Percentiles rank a stretch among this genome's conserved stretches.
These are phyloP conservation scores for Synanthedon andrenaeformis DNA, from an alignment of 2,888 invertebrate genomes.

Conservation along the genomic window DNA sequence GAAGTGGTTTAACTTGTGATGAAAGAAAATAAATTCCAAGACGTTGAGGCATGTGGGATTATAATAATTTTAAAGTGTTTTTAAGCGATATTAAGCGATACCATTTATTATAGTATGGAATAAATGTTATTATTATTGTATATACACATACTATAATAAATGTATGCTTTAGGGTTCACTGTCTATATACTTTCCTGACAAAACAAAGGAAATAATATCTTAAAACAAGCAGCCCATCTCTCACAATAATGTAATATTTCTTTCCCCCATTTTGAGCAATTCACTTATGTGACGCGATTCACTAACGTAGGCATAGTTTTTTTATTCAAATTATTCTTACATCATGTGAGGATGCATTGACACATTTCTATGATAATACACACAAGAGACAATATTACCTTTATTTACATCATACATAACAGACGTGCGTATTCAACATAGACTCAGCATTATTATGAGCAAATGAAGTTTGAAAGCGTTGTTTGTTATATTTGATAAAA, in stretches of 20 bases:
- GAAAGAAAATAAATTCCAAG: conserved; percentile 16
- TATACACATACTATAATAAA: too few species aligned
- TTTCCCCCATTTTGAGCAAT: conserved; percentile 7
- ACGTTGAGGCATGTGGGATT: conserved; percentile 23
- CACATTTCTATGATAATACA: conserved; percentile 35
- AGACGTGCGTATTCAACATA: too few species aligned
- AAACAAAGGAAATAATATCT: too few species aligned
- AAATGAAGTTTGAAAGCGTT: too few species aligned
- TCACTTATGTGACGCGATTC: not conserved
- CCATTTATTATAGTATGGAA: too few species aligned
- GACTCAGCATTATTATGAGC: too few species aligned
- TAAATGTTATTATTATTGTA: too few species aligned
- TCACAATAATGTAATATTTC: conserved; percentile 16
- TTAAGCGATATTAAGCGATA: too few species aligned
- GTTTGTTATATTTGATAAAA: too few species aligned
- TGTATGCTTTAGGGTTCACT: too few species aligned
- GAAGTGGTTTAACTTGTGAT: conserved; percentile 18
- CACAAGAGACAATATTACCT: not conserved
- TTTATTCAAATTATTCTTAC: conserved; percentile 29
- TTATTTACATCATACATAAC: not conserved
- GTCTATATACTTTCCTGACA: too few species aligned
- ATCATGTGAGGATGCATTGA: conserved; percentile 26
- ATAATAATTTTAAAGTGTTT: conserved; percentile 15
- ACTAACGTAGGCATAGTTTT: conserved; percentile 9
- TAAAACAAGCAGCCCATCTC: conserved; percentile 14